phyloP scores from a whole-genome alignment of 2,113 vertebrate species.

The Coturnix japonica region DNA sequence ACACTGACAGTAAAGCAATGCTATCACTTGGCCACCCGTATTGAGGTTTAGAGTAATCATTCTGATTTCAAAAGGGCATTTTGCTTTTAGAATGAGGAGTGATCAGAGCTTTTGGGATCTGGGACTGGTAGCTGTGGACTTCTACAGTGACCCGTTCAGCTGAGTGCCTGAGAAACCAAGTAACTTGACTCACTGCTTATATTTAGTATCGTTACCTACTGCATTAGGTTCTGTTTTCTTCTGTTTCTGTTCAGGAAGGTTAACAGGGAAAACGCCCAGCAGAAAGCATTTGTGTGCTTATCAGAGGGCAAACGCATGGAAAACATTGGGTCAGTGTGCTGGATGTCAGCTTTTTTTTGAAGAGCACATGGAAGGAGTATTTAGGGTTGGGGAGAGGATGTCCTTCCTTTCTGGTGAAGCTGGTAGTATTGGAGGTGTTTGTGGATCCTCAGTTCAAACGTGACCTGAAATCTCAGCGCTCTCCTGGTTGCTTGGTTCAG shows the following conservation, averaged over 20 bases:
- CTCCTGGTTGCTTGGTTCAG: not conserved
- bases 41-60: constrained; percentile 18
- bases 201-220: constrained; percentile 66
- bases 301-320: constrained; percentile 29
- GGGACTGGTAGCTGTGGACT: not conserved
- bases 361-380: not conserved
- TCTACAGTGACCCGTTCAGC: not conserved
- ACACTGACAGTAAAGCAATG: not conserved
- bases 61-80: not conserved
- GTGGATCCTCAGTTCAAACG: not conserved
- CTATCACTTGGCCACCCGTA: not conserved
- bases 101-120: not conserved
- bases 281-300: constrained; percentile 58
- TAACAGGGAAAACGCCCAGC: constrained; percentile 63
- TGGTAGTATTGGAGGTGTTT: not conserved
- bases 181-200: constrained; percentile 55
- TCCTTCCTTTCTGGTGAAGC: constrained; percentile 55
- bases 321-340: constrained; percentile 55
- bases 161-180: constrained; percentile 19
- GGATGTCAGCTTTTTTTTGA: not conserved
- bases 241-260: constrained; percentile 59
- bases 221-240: constrained; percentile 43
- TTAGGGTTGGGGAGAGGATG: constrained; percentile 52
- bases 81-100: not conserved
- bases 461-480: not conserved